Evolutionary conservation across 2,113 vertebrate genomes (phyloP).

Genomic region (Uria lomvia): DNA sequence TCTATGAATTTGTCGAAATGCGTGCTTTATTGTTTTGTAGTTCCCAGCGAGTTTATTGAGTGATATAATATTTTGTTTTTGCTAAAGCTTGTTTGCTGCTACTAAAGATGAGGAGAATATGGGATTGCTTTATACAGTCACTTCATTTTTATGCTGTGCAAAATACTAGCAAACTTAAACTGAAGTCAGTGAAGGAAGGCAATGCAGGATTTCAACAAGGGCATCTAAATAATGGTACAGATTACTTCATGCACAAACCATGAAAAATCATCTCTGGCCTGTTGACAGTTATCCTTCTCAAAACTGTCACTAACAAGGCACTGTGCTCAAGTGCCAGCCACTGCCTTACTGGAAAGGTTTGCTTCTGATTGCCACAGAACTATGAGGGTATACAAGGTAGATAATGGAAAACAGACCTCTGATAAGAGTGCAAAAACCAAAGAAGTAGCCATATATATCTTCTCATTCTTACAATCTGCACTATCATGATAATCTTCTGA

Average conservation of each 20-base stretch:
- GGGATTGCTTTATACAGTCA: not conserved
- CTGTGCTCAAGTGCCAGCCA: not conserved
- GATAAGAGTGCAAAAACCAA: not conserved
- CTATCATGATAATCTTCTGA: not conserved
- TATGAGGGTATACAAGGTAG: not conserved
- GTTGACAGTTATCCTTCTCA: not conserved
- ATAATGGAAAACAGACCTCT: not conserved
- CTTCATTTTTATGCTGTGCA: not conserved
- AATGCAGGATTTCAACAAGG: not conserved
- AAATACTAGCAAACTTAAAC: not conserved
- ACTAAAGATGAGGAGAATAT: not conserved
- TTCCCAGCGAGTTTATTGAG: not conserved
- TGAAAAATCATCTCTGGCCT: not conserved
- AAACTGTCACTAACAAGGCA: not conserved
- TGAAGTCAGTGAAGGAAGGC: not conserved
- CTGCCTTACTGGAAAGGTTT: not conserved
- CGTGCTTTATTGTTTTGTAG: not conserved
- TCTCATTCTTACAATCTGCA: not conserved
- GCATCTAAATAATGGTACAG: not conserved
- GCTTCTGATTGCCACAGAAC: not conserved
- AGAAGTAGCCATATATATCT: not conserved
- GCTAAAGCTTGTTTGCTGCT: not conserved
- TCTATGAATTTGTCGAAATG: not conserved
- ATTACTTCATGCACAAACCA: not conserved
- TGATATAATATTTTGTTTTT: not conserved